Base-by-base conservation (phyloP, 2,888 invertebrate species). In the Prosapia bicincta region DNA sequence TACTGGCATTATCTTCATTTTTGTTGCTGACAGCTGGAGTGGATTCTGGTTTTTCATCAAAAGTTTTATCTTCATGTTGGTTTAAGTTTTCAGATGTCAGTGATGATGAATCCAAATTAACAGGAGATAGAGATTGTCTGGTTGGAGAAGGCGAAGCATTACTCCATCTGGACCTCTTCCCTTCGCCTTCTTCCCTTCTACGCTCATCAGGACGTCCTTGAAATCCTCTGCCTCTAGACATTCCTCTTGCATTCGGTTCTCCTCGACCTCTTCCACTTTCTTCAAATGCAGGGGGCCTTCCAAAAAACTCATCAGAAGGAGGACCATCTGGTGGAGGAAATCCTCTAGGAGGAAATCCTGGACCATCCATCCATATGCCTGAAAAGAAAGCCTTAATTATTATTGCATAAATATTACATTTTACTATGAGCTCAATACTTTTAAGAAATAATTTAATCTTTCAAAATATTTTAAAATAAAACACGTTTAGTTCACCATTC, bases 281-380 rank as follows among this genome's bases (percentile, higher is more conserved):
- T 54, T 74, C 74, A 5, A 78, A 79, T 23, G 81, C 81, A 0
- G 82, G 82, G 20, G 82, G 82, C 10, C 83, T 83, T 30, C 80
- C 83, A 26, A 28, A 84, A 83, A 32, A 84, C 83, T 75, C 83
- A 83, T 54, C 54, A 54, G 54, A 54, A 3, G 6, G 82, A 82
- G 32, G 83, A 80, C 72, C 84, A 81, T 82, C 83, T 83, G 80
- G 83, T 83, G 5, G 83, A 74, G 9, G 83, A 83, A 28, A 73
- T 10, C 72, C 77, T 71, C 76, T 71, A 9, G 74, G 71, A 26
- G 76, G 71, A 65, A 76, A 74, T 20, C 73, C 73, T 30, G 80
- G 80, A 7, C 78, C 77, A 25, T 81, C 81, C 79, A 81, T 79
- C 81, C 81, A 81, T 25, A 78, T 79, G 43, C 79, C 80, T 80